Base-by-base conservation (phyloP, 2,797 vertebrate species). In the Caiman crocodilus region DNA sequence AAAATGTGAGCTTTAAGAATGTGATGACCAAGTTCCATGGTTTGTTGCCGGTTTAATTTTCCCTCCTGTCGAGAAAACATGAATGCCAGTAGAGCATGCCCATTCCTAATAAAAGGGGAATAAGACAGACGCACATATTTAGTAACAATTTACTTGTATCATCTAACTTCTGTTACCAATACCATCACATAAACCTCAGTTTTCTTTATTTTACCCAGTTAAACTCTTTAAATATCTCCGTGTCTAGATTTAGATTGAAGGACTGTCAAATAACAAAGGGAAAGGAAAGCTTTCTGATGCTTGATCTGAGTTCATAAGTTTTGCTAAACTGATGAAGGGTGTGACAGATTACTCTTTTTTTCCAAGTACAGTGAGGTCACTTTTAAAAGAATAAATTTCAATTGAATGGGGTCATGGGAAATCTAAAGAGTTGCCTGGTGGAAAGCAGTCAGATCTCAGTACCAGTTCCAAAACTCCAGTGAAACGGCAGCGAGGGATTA, bases 1-100 rank as follows among this genome's bases (percentile, higher is more conserved):
- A 99, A 99, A 97, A 99, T 99, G 96, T 99, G 99, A 5, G 99
- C 99, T 98, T 99, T 99, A 61, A 99, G 98, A 94, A 99, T 99
- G 95, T 99, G 99, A 93, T 99, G 99, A 86, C 99, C 99, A 10
- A 99, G 98, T 96, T 99, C 99, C 99, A 99, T 99, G 20, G 99
- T 99, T 96, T 99, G 99, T 83, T 99, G 99, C 26, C 99, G 98
- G 96, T 99, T 99, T 94, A 99, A 97, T 95, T 99, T 99, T 86
- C 99, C 99, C 94, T 99, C 99, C 96, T 99, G 99, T 69, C 99
- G 98, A 12, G 99, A 99, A 93, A 99, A 98, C 99, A 99, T 99
- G 98, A 99, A 99, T 4, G 99, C 99, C 98, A 99, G 98, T 7
- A 99, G 98, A 90, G 99, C 99, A 5, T 99, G 99, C 74, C 99